Evolutionary conservation across 1,140 invertebrate species (phyloP).

Genomic region (Amphibalanus amphitrite): DNA sequence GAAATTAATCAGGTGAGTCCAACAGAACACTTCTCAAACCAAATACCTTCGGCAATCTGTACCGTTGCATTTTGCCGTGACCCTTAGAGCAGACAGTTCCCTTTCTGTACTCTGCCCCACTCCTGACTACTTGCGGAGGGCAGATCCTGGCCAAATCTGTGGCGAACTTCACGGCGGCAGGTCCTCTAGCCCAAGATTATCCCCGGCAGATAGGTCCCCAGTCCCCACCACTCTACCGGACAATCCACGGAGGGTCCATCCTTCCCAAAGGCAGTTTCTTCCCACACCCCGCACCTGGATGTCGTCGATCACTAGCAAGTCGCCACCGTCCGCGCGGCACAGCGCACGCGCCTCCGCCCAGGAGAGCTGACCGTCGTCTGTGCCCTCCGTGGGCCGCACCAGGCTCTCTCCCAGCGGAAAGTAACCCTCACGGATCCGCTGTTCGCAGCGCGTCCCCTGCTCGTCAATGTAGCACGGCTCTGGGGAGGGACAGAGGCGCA

Average conservation of each 20-base stretch:
- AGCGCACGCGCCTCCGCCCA: background rate
- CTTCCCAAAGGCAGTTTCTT: background rate
- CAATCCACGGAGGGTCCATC: background rate
- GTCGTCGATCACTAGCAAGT: background rate
- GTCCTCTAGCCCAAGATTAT: background rate
- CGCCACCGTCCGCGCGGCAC: background rate
- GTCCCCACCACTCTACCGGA: background rate
- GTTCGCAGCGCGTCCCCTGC: background rate
- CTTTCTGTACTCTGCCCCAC: no score
- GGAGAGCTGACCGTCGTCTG: background rate
- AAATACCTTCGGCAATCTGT: no score
- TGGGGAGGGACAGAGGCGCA: no score
- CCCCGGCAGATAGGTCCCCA: background rate
- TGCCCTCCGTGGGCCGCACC: background rate
- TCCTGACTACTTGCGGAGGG: no score
- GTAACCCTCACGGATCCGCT: background rate
- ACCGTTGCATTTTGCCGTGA: no score
- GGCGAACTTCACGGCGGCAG: background rate
- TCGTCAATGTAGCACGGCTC: conserved; percentile 2
- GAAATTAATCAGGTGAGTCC: no score
- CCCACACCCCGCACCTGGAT: background rate
- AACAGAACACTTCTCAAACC: no score
- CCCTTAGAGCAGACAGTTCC: no score
- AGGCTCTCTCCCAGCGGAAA: background rate
- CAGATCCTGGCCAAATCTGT: background rate